Percentiles rank a stretch among this genome's conserved stretches.
phyloP scores from a whole-genome alignment of 2,888 invertebrate species.

The Pachymerium ferrugineum region DNA sequence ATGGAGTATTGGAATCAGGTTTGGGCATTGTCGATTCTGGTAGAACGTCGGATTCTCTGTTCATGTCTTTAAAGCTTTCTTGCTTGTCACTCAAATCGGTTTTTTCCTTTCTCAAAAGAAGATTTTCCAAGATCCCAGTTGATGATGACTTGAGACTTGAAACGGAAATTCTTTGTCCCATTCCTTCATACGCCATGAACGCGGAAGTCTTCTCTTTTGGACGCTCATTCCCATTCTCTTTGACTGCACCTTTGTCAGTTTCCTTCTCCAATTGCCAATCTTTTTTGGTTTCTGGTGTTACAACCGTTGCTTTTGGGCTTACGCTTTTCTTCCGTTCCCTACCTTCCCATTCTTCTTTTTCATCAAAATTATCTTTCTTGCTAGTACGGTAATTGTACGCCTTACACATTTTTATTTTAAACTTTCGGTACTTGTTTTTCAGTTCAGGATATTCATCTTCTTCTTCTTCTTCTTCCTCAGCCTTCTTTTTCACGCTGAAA shows the following conservation, averaged over 20 bases:
- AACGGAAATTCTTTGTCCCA: conserved; percentile 33
- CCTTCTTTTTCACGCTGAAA: conserved; percentile 52
- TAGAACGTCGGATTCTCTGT: conserved; percentile 40
- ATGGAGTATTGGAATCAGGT: conserved; percentile 38
- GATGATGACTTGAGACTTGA: conserved; percentile 39
- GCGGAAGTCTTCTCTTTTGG: conserved; percentile 25
- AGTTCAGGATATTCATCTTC: conserved; percentile 39
- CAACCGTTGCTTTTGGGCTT: not conserved
- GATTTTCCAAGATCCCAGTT: conserved; percentile 70
- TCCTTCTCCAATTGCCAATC: no score
- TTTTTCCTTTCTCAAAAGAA: conserved; percentile 60
- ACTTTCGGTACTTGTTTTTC: conserved; percentile 85
- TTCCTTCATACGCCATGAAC: conserved; percentile 28
- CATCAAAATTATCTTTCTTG: conserved; percentile 39
- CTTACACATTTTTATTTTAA: conserved; percentile 88
- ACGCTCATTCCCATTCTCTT: not conserved
- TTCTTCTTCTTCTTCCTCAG: no score
- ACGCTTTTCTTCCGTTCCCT: conserved; percentile 28
- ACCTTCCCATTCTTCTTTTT: conserved; percentile 32
- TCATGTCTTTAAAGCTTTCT: conserved; percentile 29
- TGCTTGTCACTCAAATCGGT: conserved; percentile 29
- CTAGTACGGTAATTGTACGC: conserved; percentile 76
- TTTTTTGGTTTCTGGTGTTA: not conserved
- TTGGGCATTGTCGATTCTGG: conserved; percentile 36
- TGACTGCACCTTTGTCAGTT: not conserved